Conservation (phyloP, 2,888 invertebrate species). For the Leucophenga montana region DNA sequence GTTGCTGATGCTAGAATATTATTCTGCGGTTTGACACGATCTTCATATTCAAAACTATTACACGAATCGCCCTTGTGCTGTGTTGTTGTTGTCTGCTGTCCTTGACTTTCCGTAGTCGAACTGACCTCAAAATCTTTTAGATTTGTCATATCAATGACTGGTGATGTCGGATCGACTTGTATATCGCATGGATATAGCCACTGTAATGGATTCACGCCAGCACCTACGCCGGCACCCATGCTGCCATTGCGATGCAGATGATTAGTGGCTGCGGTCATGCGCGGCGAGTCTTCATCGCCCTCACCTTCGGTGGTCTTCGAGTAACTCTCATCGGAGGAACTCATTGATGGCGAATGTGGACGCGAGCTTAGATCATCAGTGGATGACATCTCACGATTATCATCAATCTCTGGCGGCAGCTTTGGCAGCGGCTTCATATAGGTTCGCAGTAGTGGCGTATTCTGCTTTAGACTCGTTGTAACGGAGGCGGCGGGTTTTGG, state of each 20-base stretch:
- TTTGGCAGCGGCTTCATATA: constrained; percentile 78
- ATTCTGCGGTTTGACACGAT: constrained; percentile 55
- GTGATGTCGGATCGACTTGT: constrained; percentile 74
- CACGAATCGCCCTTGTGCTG: constrained; percentile 78
- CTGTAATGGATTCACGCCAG: constrained; percentile 74
- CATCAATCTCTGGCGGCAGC: constrained; percentile 74
- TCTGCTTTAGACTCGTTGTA: constrained; percentile 60
- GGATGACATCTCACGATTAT: constrained; percentile 77
- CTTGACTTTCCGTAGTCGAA: constrained; percentile 74
- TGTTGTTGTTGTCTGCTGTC: constrained; percentile 76
- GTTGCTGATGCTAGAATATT: constrained; percentile 35
- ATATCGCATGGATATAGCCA: constrained; percentile 79
- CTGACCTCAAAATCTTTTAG: constrained; percentile 72
- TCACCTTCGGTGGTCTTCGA: constrained; percentile 86
- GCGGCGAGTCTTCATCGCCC: constrained; percentile 72
- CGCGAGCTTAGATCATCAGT: constrained; percentile 88
- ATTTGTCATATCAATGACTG: constrained; percentile 69
- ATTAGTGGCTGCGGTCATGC: constrained; percentile 56
- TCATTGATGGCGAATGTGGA: constrained; percentile 86
- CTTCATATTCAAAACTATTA: constrained; percentile 78
- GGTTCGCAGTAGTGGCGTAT: constrained; percentile 69
- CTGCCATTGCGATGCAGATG: constrained; percentile 59
- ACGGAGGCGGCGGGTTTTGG: constrained; percentile 72
- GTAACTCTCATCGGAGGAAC: constrained; percentile 89
- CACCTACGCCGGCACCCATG: constrained; percentile 20